These are phyloP conservation scores for Sipha maydis DNA, from an alignment of 2,888 invertebrate genomes.

Conservation along the genomic window DNA sequence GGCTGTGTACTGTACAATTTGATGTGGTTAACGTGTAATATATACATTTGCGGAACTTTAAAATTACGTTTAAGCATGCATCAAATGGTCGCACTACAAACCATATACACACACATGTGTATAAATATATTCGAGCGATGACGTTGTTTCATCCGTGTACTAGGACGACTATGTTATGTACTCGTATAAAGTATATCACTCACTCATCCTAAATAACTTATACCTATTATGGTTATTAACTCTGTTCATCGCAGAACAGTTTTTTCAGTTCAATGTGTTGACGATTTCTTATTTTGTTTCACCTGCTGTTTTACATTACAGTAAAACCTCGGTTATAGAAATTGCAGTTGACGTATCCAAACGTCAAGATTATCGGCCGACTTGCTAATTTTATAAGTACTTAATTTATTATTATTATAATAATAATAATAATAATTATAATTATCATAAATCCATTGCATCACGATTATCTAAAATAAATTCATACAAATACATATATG, in stretches of 20 bases:
- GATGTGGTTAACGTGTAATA: neutral
- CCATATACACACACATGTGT: neutral
- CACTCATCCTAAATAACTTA: neutral
- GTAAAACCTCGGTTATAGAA: too few relatives aligned
- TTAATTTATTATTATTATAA: too few relatives aligned
- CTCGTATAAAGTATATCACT: too few relatives aligned
- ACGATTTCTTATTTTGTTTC: too few relatives aligned
- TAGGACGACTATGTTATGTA: neutral
- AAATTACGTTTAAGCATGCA: constrained; percentile 23
- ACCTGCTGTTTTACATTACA: too few relatives aligned
- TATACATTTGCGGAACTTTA: constrained; percentile 20
- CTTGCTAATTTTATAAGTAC: too few relatives aligned
- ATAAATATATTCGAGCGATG: neutral
- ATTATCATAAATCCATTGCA: too few relatives aligned
- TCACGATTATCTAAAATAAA: too few relatives aligned
- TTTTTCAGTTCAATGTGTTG: neutral
- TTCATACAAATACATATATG: too few relatives aligned
- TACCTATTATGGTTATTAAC: neutral
- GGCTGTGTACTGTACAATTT: neutral
- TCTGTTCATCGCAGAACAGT: neutral
- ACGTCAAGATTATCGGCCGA: too few relatives aligned
- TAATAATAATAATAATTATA: too few relatives aligned
- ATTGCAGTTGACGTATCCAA: too few relatives aligned
- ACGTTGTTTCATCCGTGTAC: neutral
- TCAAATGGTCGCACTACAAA: neutral